Base-by-base conservation (phyloP, 2,113 vertebrate species). In the Forbesichthys papilliferus region DNA sequence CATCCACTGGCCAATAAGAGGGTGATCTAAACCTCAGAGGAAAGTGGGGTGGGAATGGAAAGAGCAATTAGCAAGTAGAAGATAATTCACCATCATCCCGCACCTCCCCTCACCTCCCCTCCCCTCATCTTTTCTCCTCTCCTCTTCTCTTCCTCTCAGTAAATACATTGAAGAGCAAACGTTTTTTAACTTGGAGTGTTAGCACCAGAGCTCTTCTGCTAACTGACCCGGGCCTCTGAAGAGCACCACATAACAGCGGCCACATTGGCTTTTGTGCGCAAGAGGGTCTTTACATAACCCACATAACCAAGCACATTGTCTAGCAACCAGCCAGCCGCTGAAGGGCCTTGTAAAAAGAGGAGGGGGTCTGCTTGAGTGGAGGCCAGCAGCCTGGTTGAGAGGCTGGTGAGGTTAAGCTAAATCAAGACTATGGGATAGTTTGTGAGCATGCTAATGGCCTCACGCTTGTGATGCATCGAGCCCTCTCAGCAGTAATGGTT, bases 271-370 rank as follows among this genome's bases (percentile, higher is more conserved):
- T 92, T 93, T 93, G 90, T 93, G 87, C 81, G 84, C 85, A 91
- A 84, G 88, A 93, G 92, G 90, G 89, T 90, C 93, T 94, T 92
- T 92, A 92, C 91, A 93, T 92, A 93, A 91, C 92, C 90, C 89
- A 87, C 90, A 90, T 88, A 92, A 93, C 90, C 90, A 92, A 89
- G 87, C 88, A 79, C 88, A 91, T 91, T 91, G 92, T 92, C 92
- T 92, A 93, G 92, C 92, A 93, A 93, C 92, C 90, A 68, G 84
- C 73, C 72, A 46, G 69, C 79, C 46, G 66, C 84, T 90, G 83
- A 88, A 92, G 91, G 71, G 86, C 82, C 88, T 90, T 86, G 86
- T 90, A 90, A 91, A 90, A 75, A 78, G 82, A 80, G 76, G 85
- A 74, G 84, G 80, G 79, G 88, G 85, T 80, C 80, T 70, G 80